Base-by-base conservation (phyloP, 2,888 invertebrate species). In the Drosophila nr. medialis region DNA sequence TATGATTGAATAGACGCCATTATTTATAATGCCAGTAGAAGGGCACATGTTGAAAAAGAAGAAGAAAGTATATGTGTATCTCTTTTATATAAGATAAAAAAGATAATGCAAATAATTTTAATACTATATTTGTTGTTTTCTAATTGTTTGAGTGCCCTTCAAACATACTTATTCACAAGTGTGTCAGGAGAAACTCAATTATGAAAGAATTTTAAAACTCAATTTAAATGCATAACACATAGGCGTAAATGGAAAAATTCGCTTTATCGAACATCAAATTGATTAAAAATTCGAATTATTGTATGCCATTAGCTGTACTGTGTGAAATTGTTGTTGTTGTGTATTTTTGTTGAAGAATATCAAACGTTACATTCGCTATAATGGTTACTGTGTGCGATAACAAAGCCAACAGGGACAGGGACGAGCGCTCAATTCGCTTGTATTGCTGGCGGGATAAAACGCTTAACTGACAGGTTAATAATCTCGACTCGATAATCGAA, bases 401-500 rank as follows among this genome's bases (percentile, higher is more conserved):
- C 68, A 76, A 78, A 61, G 58, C 56, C 75, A 60, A 49, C 34
- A 45, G 63, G 58, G 58, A 56, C 50, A 40, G 15, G 53, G 49
- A 74, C 42, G 10, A 27, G 62, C 59, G 63, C 29, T 50, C 78
- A 86, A 75, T 66, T 71, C 72, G 58, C 64, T 58, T 65, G 61
- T 66, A 67, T 77, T 58, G 66, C 80, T 67, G 71, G 74, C 77
- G 70, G 83, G 69, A 88, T 88, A 86, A 86, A 88, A 72, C 88
- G 83, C 86, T 88, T 77, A 89, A 81, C 90, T 86, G 86, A 89
- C 86, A 86, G 86, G 90, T 90, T 90, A 86, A 86, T 86, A 86
- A 86, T 90, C 90, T 90, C 82, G 86, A 86, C 82, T 84, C 89
- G 86, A 89, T 86, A 86, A 86, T 86, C 86, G 90, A 90, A 89